Evolutionary conservation across 2,888 invertebrate genomes (phyloP).

Genomic region (Lasioglossum villosulum): DNA sequence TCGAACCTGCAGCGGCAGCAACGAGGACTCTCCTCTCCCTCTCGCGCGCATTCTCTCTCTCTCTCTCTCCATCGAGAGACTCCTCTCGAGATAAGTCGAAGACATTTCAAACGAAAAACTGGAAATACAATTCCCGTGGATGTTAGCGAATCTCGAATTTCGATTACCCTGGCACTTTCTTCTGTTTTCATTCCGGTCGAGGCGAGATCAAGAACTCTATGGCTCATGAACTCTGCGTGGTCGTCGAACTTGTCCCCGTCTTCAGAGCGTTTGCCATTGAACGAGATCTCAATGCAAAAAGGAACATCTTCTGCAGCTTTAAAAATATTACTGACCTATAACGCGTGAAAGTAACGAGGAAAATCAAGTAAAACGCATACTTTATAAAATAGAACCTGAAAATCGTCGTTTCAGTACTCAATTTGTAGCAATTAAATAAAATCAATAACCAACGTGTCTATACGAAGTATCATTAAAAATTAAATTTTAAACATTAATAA

Average conservation of each 20-base stretch:
- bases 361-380: not conserved
- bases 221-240: conserved; percentile 24
- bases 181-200: not conserved
- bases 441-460: too few relatives aligned
- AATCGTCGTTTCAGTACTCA: too few relatives aligned
- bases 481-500: too few relatives aligned
- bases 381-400: too few relatives aligned
- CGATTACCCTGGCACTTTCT: conserved; percentile 40
- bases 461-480: too few relatives aligned
- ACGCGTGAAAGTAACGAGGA: not conserved
- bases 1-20: not conserved
- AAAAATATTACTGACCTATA: not conserved
- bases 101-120: conserved; percentile 16
- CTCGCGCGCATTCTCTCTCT: not conserved
- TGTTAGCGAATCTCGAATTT: conserved; percentile 61
- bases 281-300: not conserved
- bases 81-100: conserved; percentile 23
- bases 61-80: too few relatives aligned
- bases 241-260: conserved; percentile 50
- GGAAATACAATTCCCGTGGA: conserved; percentile 41
- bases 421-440: too few relatives aligned
- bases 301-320: not conserved
- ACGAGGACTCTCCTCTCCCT: not conserved
- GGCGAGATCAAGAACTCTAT: not conserved
- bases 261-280: conserved; percentile 51